Evolutionary conservation across 2,888 invertebrate genomes (phyloP), one percentile per base, ranked within the genome.

Genomic region (Hermodice carunculata): DNA sequence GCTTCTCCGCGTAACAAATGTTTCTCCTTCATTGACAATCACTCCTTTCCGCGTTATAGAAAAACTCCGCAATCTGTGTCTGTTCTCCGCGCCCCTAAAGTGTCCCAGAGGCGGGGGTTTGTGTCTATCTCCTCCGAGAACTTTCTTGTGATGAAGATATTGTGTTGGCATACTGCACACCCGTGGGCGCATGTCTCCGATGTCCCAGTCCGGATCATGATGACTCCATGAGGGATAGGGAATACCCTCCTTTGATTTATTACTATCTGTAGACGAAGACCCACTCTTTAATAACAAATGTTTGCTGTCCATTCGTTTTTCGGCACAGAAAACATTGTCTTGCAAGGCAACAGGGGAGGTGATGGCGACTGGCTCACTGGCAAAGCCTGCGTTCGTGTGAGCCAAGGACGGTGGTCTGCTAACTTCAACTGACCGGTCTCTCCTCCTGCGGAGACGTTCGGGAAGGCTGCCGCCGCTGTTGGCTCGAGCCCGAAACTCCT

Each of bases 101-200:
- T 22, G 17, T 14, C 34, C 48, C 8, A 48, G 59, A 17, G 40
- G 32, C 1, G 48, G 37, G 5, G n/a, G 26, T 1, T 19, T n/a
- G 28, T 34, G 48, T 4, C 19, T 19, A 4, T 34, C 34, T 17
- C 2, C 11, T n/a, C n/a, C n/a, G n/a, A n/a, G n/a, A 26, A 29
- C 28, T 26, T n/a, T 22, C 19, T 49, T 24, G 5, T 19, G 14
- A 11, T 53, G 32, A n/a, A 51, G 60, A 19, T 37, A 26, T 42
- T 28, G 14, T 3, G 51, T 22, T 1, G 60, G 60, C 60, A 60
- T 60, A 52, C 51, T 51, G 19, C 51, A 60, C 3, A 60, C 42
- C 19, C 60, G 49, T 1, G 60, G 60, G n/a, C 60, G 51, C 60
- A 60, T 60, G 43, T 49, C 52, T 22, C 60, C 60, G 28, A 60